phyloP scores from a whole-genome alignment of 64 coral and sea anemone genomes.

The Pocillopora verrucosa region DNA sequence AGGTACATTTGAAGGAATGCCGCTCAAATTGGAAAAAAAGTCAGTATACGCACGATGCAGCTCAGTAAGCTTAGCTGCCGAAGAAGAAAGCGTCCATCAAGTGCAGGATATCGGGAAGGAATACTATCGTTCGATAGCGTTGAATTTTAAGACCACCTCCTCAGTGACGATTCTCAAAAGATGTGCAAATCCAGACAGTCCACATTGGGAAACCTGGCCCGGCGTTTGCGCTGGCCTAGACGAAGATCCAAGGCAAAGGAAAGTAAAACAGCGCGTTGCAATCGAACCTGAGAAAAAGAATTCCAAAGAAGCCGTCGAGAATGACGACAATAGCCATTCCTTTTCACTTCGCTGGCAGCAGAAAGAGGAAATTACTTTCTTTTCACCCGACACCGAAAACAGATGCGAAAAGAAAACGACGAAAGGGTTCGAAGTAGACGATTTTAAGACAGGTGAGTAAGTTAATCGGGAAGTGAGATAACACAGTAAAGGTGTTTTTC shows the following conservation, averaged over 20 bases:
- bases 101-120: not conserved
- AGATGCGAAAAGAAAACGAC: not conserved
- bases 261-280: not conserved
- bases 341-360: not conserved
- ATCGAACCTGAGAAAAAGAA: not conserved
- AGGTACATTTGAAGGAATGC: not conserved
- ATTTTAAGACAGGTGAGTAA: not conserved
- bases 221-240: conserved; percentile 3
- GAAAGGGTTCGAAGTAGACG: not conserved
- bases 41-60: not conserved
- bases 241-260: not conserved
- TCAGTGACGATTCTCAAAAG: not conserved
- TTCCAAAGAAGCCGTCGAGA: not conserved
- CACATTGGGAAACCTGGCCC: not conserved
- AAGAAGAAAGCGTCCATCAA: not conserved
- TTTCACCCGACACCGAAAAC: not conserved
- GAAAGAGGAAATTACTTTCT: not conserved
- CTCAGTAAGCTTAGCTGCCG: not conserved
- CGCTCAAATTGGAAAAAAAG: not conserved
- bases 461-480: not conserved
- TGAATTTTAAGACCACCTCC: not conserved
- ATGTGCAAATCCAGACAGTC: not conserved
- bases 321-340: not conserved
- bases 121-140: not conserved
- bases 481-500: not conserved